Percentiles rank a stretch among this genome's conserved stretches.
phyloP scores from a whole-genome alignment of 2,888 invertebrate species.

The Chironomus riparius region DNA sequence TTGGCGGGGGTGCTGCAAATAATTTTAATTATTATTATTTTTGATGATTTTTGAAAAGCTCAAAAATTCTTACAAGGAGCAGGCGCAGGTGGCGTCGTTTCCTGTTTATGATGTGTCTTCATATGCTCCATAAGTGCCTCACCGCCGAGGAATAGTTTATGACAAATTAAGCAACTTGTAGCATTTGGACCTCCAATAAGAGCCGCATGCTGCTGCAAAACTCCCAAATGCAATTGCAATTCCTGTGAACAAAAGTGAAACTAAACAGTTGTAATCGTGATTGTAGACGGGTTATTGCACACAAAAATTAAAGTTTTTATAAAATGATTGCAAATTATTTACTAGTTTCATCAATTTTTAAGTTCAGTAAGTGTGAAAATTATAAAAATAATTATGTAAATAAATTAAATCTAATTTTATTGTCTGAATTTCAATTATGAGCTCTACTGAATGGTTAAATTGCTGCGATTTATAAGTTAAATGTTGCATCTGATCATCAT shows the following conservation, averaged over 20 bases:
- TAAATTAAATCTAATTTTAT: no score
- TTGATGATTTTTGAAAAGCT: not conserved
- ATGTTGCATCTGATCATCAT: no score
- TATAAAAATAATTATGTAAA: no score
- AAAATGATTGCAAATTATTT: not conserved
- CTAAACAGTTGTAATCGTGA: conserved; percentile 23
- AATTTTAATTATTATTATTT: not conserved
- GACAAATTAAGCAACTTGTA: conserved; percentile 86
- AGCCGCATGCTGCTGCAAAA: conserved; percentile 92
- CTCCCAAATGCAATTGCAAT: conserved; percentile 88
- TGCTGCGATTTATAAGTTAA: no score
- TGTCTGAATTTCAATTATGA: no score
- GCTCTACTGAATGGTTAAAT: no score
- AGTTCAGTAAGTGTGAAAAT: no score
- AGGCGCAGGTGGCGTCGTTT: not conserved
- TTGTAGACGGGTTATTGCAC: not conserved
- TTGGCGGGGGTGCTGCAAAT: conserved; percentile 41
- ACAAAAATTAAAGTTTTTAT: not conserved
- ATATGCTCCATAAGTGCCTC: conserved; percentile 93
- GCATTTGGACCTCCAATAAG: conserved; percentile 85
- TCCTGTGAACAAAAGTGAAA: conserved; percentile 49
- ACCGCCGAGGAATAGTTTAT: conserved; percentile 87
- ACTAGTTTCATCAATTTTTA: no score
- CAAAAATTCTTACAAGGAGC: not conserved
- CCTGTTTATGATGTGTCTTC: conserved; percentile 74